A percentile compares a stretch with the other conserved stretches of the same genome.
Evolutionary conservation across 2,888 invertebrate species (phyloP).

Genomic region (Ophion ventricosus): DNA sequence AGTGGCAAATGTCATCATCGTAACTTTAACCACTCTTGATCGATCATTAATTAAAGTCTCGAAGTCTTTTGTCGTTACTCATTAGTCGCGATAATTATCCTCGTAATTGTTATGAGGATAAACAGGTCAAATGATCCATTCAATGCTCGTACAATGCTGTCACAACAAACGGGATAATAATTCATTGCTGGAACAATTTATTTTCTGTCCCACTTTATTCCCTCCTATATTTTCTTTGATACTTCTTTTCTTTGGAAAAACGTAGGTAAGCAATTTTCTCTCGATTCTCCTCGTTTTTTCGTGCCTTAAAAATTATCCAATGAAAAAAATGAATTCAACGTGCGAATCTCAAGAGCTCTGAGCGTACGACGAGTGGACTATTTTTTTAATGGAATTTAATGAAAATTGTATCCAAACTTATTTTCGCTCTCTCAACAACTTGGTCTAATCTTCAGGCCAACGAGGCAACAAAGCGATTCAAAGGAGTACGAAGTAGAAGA

Average conservation of each 20-base stretch:
- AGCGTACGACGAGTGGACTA: too few relatives aligned
- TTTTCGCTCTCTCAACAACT: not conserved
- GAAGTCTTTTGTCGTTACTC: not conserved
- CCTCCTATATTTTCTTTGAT: not conserved
- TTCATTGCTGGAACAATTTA: not conserved
- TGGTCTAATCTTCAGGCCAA: not conserved
- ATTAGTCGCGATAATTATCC: not conserved
- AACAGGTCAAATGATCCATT: not conserved
- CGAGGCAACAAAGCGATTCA: not conserved
- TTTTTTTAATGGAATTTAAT: too few relatives aligned
- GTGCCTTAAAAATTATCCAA: too few relatives aligned
- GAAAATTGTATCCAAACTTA: too few relatives aligned
- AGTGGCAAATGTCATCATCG: conserved; percentile 1
- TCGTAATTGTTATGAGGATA: not conserved
- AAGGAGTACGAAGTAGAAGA: not conserved
- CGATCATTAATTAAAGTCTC: not conserved
- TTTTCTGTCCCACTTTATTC: not conserved
- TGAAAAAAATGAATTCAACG: not conserved
- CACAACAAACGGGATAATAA: not conserved
- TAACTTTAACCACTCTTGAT: not conserved
- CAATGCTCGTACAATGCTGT: not conserved
- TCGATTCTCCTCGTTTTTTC: not conserved
- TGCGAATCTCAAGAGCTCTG: not conserved
- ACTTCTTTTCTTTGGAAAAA: not conserved
- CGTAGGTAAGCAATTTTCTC: not conserved